Conservation (phyloP, 2,797 vertebrate species). For the Trematomus bernacchii region DNA sequence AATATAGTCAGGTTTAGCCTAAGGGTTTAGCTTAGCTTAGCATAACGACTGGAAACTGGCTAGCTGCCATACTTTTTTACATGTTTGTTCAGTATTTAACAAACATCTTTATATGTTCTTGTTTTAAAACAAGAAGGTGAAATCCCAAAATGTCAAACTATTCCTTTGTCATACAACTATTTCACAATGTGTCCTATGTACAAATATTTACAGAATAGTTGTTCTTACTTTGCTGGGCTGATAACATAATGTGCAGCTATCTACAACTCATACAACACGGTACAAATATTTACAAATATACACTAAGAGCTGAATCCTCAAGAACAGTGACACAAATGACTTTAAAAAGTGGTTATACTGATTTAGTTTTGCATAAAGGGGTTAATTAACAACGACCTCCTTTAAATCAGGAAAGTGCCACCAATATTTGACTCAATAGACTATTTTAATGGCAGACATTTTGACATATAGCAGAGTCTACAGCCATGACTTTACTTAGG, state of each 20-base stretch:
- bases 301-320: neutral
- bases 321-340: neutral
- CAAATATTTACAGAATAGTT: slow-evolving; percentile 34
- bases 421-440: no score
- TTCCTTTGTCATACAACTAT: neutral
- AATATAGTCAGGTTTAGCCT: no score
- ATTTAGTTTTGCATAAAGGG: no score
- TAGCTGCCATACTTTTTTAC: no score
- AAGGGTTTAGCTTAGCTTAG: no score
- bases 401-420: no score
- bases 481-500: neutral
- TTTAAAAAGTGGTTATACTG: no score
- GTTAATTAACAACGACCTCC: no score
- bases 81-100: no score
- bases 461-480: neutral
- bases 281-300: slow-evolving; percentile 36
- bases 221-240: neutral
- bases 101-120: no score
- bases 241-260: slow-evolving; percentile 9
- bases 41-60: no score
- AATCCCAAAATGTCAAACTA: slow-evolving; percentile 4
- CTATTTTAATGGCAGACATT: neutral
- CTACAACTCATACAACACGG: slow-evolving; percentile 3
- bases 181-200: slow-evolving; percentile 22
- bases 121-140: no score